Evolutionary conservation across 2,888 invertebrate species (phyloP).

Genomic region (Temnothorax unifasciatus): DNA sequence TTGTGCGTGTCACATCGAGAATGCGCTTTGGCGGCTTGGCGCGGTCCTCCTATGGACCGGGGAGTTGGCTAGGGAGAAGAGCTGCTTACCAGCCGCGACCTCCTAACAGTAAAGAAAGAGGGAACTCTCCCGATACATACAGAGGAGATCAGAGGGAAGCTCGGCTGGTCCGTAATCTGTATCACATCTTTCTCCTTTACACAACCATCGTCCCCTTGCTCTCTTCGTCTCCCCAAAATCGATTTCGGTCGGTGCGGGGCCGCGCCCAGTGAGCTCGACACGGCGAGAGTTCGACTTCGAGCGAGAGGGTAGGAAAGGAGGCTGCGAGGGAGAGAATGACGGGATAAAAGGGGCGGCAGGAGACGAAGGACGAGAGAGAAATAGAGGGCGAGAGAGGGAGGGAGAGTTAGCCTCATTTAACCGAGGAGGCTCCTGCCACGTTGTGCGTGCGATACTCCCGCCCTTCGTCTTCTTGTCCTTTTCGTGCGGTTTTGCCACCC

Average conservation of each 20-base stretch:
- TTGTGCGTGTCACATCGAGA: slow-evolving; percentile 39
- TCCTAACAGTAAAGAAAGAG: slow-evolving; percentile 57
- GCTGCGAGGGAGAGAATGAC: slow-evolving; percentile 45
- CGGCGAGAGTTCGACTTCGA: slow-evolving; percentile 70
- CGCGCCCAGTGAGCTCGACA: slow-evolving; percentile 82
- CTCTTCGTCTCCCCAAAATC: slow-evolving; percentile 83
- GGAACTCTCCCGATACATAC: slow-evolving; percentile 62
- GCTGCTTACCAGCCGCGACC: slow-evolving; percentile 53
- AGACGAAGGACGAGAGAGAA: slow-evolving; percentile 23
- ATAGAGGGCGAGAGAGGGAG: not conserved
- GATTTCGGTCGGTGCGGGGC: slow-evolving; percentile 82
- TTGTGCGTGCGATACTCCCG: slow-evolving; percentile 76
- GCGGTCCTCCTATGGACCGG: slow-evolving; percentile 18
- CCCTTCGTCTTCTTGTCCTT: slow-evolving; percentile 69
- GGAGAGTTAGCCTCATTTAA: slow-evolving; percentile 83
- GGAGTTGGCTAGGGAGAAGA: not conserved
- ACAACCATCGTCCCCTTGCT: slow-evolving; percentile 59
- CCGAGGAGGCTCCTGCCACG: slow-evolving; percentile 78
- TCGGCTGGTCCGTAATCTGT: slow-evolving; percentile 74
- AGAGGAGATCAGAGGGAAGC: slow-evolving; percentile 69
- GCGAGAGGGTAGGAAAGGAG: slow-evolving; percentile 46
- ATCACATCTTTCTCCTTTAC: slow-evolving; percentile 76
- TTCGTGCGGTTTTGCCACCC: slow-evolving; percentile 67
- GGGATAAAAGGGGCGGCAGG: slow-evolving; percentile 45
- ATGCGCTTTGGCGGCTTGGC: slow-evolving; percentile 40